Evolutionary conservation across 2,888 invertebrate genomes (phyloP), one percentile per base, ranked within the genome.

Genomic region (Sarcophaga variegata): DNA sequence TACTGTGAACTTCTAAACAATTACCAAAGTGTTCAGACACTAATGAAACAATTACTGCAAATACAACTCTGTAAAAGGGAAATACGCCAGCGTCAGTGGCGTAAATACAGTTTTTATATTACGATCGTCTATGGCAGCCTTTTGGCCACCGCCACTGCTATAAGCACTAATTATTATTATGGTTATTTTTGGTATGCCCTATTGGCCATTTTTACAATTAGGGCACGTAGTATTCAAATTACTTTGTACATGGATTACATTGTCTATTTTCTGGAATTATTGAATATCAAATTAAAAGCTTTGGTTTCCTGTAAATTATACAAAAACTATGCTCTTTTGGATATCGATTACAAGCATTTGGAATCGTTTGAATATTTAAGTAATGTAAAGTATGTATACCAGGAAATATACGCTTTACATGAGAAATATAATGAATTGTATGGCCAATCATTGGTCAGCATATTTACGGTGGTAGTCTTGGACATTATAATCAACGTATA

Each of bases 401-500:
- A 90, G 87, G 90, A 91, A 37, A 85, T 92, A 0, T 89, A 89
- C 63, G 59, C 87, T 1, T 78, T 91, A 20, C 89, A 89, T 49
- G 79, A 80, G 0, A 81, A 83, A 3, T 91, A 88, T 17, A 92
- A 91, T 77, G 77, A 77, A 0, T 77, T 91, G 1, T 91, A 88
- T 72, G 92, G 92, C 54, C 90, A 91, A 89, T 89, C 90, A 0
- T 88, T 92, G 47, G 79, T 91, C 1, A 81, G 76, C 22, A 83
- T 90, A n/a, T 89, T 89, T 63, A 89, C 90, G 8, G 91, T 89
- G 0, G 74, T 89, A 79, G 91, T 91, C 54, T 67, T 92, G 60
- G 91, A 91, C 59, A 87, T 89, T 70, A 90, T 89, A 22, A 83
- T 91, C 4, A 90, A 92, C 66, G 82, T 90, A 0, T 92, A 91